Conservation (phyloP, 1,140 invertebrate genomes). For the Lasioglossum albipes region DNA sequence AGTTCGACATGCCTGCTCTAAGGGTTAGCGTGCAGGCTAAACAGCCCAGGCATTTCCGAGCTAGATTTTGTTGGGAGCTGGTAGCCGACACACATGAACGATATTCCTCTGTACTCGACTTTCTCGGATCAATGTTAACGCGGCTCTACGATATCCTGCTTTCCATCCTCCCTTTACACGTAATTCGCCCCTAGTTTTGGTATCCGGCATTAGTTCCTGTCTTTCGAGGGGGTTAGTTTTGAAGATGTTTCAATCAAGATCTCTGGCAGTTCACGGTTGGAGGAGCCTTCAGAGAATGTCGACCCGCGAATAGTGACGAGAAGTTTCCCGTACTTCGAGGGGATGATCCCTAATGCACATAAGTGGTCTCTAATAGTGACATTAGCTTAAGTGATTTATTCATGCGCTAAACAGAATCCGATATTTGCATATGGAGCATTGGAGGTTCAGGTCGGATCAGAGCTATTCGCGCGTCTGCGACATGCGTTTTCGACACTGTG, state of each 20-base stretch:
- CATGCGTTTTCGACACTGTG: too few species aligned
- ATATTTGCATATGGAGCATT: not conserved
- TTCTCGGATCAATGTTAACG: constrained; percentile 14
- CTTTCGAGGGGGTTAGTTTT: constrained; percentile 33
- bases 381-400: constrained; percentile 45
- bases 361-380: constrained; percentile 44
- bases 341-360: constrained; percentile 36
- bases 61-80: not conserved
- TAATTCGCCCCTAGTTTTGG: constrained; percentile 39
- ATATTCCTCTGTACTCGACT: not conserved
- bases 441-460: not conserved
- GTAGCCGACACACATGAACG: not conserved
- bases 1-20: too few species aligned
- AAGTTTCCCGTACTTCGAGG: constrained; percentile 23
- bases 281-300: constrained; percentile 17
- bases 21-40: too few species aligned
- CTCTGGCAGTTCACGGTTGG: constrained; percentile 19
- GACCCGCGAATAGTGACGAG: constrained; percentile 23
- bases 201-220: constrained; percentile 36
- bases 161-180: constrained; percentile 25
- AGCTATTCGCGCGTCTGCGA: not conserved
- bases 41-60: too few species aligned
- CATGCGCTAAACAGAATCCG: constrained; percentile 12
- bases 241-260: constrained; percentile 52
- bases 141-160: not conserved